These are phyloP conservation scores for Coturnix japonica DNA, from an alignment of 2,113 vertebrate species.

Conservation along the genomic window DNA sequence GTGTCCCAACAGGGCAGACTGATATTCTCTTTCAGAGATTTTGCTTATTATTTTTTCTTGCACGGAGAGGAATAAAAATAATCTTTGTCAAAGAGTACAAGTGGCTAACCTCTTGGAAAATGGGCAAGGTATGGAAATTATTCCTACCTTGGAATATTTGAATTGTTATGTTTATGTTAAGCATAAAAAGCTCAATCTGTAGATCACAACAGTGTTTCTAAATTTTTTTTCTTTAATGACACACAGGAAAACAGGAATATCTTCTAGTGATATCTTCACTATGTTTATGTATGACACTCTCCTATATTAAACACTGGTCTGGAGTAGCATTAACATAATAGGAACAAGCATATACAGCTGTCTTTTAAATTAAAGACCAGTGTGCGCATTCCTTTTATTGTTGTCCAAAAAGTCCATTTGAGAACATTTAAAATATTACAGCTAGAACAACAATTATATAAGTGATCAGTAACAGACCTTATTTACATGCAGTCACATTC, in stretches of 20 bases:
- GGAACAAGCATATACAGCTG: not conserved
- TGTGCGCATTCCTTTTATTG: not conserved
- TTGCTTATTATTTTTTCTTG: not conserved
- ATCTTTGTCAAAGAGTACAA: not conserved
- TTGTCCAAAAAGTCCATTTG: not conserved
- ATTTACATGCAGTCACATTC: not conserved
- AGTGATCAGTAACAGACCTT: not conserved
- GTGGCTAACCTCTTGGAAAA: not conserved
- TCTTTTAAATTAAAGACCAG: not conserved
- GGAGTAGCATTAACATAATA: not conserved
- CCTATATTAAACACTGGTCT: not conserved
- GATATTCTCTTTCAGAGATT: not conserved
- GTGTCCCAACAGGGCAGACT: not conserved
- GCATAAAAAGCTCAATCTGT: not conserved
- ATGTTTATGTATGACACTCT: not conserved
- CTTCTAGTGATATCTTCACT: not conserved
- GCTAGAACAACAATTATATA: not conserved
- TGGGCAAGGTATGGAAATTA: not conserved
- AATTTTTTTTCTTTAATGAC: not conserved
- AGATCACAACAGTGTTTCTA: not conserved
- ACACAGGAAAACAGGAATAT: not conserved
- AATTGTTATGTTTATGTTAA: not conserved
- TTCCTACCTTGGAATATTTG: not conserved
- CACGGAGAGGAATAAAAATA: not conserved
- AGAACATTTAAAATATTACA: not conserved